Evolutionary conservation across 2,797 vertebrate species (phyloP), one percentile per base, ranked within the genome.

Genomic region (Esox masquinongy): DNA sequence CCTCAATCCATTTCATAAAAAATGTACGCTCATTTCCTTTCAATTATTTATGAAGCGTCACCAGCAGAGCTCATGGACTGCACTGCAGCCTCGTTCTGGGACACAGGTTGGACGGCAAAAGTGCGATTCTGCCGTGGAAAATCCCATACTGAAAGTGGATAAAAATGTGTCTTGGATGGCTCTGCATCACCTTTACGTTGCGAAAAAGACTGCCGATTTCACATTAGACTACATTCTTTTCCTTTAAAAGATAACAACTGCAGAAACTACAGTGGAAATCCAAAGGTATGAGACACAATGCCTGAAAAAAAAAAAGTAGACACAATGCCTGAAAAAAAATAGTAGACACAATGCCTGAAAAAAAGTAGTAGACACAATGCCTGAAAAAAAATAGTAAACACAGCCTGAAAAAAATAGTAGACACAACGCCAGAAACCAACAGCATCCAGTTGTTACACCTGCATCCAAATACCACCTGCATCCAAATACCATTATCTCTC

Each of bases 1-100:
- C 61, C 70, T 66, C 50, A 73, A 66, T 81, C 83, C 77, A 79
- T 83, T 81, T 80, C 72, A 82, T 83, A 81, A 82, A 83, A 82
- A 75, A 77, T 79, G 82, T 74, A 82, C 77, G 68, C 72, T 77
- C 24, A 53, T 77, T 79, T 68, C 77, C 5, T 17, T 74, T 83
- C 1, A 79, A 85, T 87, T 82, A 87, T 87, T 82, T n/a, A 87
- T 74, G 73, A 24, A 0, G 22, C 22, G 11, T 61, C 56, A 12
- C 77, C 72, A 72, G 51, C 70, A 74, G 73, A 82, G 74, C 39
- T 61, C 17, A 50, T 31, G 56, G 72, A 61, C 76, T 19, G 73
- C 83, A 74, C 61, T 72, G 83, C 63, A 67, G 53, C 70, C 69
- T 72, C 29, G 11, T n/a, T n/a, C 36, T 3, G n/a, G 50, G 31